phyloP scores from a whole-genome alignment of 2,113 vertebrate species.

The Poeciliopsis retropinna region DNA sequence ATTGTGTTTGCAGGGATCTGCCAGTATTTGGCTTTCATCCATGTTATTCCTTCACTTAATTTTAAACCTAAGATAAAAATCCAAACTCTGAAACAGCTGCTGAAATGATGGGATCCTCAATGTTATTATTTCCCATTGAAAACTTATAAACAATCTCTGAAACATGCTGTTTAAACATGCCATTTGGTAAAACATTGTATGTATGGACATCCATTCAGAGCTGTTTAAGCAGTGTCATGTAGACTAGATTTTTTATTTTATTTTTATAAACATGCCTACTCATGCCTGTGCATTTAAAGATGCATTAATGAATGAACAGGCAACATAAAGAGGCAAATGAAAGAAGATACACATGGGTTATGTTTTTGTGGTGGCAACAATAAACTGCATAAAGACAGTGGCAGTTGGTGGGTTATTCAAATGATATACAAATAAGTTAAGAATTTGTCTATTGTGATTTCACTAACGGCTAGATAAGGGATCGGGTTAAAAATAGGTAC shows the following conservation, averaged over 20 bases:
- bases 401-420: slow-evolving; percentile 79
- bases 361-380: slow-evolving; percentile 57
- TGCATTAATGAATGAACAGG: slow-evolving; percentile 10
- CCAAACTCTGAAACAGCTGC: not conserved
- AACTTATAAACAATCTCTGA: not conserved
- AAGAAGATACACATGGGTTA: slow-evolving; percentile 25
- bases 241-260: not conserved
- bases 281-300: not conserved
- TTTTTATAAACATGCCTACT: not conserved
- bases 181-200: not conserved
- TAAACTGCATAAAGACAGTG: slow-evolving; percentile 58
- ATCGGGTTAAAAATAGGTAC: slow-evolving; percentile 29
- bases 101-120: not conserved
- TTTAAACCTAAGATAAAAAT: not conserved
- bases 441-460: slow-evolving; percentile 72
- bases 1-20: not conserved
- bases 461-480: slow-evolving; percentile 65
- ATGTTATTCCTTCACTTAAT: not conserved
- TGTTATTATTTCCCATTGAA: not conserved
- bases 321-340: slow-evolving; percentile 15
- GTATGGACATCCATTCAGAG: not conserved
- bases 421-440: slow-evolving; percentile 68
- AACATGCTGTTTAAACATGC: not conserved
- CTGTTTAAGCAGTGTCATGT: not conserved
- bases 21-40: not conserved